phyloP scores from a whole-genome alignment of 1,140 invertebrate genomes.

The Aplysia californica region DNA sequence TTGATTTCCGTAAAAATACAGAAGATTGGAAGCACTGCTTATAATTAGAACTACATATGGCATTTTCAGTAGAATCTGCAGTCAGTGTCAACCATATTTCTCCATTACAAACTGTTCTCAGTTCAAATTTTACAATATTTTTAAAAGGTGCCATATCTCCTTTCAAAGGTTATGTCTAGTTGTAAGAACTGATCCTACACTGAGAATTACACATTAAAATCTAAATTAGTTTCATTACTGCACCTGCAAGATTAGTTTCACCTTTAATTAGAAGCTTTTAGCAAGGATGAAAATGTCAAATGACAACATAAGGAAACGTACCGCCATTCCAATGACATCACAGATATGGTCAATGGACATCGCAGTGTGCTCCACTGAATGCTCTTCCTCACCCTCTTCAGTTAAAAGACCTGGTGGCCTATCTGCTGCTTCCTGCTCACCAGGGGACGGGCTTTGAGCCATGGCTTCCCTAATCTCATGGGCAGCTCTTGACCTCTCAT shows the following conservation, averaged over 20 bases:
- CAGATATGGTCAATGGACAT: not conserved
- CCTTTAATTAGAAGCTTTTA: not conserved
- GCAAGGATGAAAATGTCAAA: not conserved
- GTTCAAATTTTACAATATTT: too few relatives aligned
- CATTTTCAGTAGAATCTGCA: too few relatives aligned
- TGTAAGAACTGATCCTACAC: too few relatives aligned
- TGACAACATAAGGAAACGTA: conserved; percentile 7
- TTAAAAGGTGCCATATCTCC: too few relatives aligned
- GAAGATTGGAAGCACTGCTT: too few relatives aligned
- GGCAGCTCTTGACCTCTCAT: too few relatives aligned
- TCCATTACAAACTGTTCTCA: too few relatives aligned
- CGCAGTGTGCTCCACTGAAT: conserved; percentile 23
- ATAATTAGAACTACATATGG: too few relatives aligned
- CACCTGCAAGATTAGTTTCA: not conserved
- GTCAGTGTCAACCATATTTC: too few relatives aligned
- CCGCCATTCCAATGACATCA: conserved; percentile 3
- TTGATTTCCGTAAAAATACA: too few relatives aligned
- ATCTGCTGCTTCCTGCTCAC: not conserved
- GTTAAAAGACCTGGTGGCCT: not conserved
- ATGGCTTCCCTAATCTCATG: too few relatives aligned
- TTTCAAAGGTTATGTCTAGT: too few relatives aligned
- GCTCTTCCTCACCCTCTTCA: conserved; percentile 26
- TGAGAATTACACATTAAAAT: not conserved
- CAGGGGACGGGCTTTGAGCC: not conserved
- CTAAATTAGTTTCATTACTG: not conserved